Base-by-base conservation (phyloP, 2,797 vertebrate genomes). In the Leuciscus waleckii region DNA sequence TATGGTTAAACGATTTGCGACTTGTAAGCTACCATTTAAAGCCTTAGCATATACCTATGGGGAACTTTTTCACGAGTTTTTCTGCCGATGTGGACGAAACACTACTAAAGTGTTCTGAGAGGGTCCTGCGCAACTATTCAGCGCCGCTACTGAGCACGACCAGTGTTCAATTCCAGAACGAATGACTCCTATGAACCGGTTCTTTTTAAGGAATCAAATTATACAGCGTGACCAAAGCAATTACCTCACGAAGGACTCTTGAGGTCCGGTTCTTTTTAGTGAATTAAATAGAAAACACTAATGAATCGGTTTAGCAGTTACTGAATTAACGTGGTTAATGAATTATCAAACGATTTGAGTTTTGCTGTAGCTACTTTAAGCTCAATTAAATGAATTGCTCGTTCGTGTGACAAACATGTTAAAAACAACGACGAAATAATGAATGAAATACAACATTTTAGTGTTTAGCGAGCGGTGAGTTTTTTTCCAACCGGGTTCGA, bases 1-100 rank as follows among this genome's bases (percentile, higher is more conserved):
- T 87, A 91, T 78, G 89, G 90, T 91, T 88, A 89, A 92, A 80
- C 89, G 81, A 88, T 89, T 86, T 89, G 89, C 87, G 90, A 81
- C 89, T 82, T 7, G 83, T 84, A 68, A 43, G 76, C 73, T 76
- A 51, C 79, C 81, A 88, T 83, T 82, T 82, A 16, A 39, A 54
- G n/a, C 5, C 16, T 37, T 13, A 6, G 54, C 17, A 61, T 70
- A 5, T n/a, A 35, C 61, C 70, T 74, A 56, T 68, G 78, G 71
- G 68, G 2, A 41, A 67, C 77, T 67, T 23, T 70, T 51, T 84
- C 35, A 10, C 6, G 21, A 78, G 54, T 74, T 56, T 32, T 37
- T 39, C 21, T 19, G 74, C 35, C 21, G 4, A 39, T 39, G 74
- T 77, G 51, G 32, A 58, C 74, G 21, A 23, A 5, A 58, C 32